phyloP scores from a whole-genome alignment of 1,140 invertebrate genomes.

The Drosophila simulans region DNA sequence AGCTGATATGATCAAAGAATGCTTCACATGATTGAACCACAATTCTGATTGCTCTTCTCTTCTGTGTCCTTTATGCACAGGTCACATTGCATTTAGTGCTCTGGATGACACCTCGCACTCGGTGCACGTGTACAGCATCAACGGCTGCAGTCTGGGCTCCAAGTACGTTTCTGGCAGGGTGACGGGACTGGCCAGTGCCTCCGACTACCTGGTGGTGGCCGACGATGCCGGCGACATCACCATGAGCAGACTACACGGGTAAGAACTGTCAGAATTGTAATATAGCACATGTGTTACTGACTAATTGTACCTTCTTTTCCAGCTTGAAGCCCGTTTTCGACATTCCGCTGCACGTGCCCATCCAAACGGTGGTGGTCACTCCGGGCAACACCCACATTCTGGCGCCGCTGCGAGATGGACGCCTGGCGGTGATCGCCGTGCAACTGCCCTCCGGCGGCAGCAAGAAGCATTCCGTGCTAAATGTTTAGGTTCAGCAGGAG shows the following conservation, averaged over 20 bases:
- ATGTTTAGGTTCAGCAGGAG: conserved; percentile 56
- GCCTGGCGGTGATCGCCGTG: conserved; percentile 86
- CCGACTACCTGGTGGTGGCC: conserved; percentile 86
- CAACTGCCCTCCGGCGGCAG: conserved; percentile 65
- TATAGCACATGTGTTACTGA: too few species aligned
- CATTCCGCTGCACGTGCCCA: conserved; percentile 87
- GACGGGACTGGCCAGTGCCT: conserved; percentile 85
- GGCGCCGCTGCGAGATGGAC: conserved; percentile 87
- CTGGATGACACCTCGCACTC: conserved; percentile 85
- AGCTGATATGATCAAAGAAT: not conserved
- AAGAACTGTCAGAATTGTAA: conserved; percentile 50
- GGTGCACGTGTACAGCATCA: conserved; percentile 87
- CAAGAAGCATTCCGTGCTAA: conserved; percentile 84
- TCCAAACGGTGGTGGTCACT: conserved; percentile 87
- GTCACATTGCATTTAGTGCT: conserved; percentile 83
- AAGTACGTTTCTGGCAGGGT: conserved; percentile 85
- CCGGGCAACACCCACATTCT: conserved; percentile 87
- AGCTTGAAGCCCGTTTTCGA: conserved; percentile 85
- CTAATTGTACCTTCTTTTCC: not conserved
- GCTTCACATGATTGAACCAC: conserved; percentile 1
- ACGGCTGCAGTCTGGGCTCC: conserved; percentile 86
- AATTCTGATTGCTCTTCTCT: conserved; percentile 5
- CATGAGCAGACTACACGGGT: conserved; percentile 85
- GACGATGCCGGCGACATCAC: conserved; percentile 87
- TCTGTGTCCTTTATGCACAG: conserved; percentile 36